Base-by-base conservation (phyloP, 1,140 invertebrate genomes). In the Papilio helenus region DNA sequence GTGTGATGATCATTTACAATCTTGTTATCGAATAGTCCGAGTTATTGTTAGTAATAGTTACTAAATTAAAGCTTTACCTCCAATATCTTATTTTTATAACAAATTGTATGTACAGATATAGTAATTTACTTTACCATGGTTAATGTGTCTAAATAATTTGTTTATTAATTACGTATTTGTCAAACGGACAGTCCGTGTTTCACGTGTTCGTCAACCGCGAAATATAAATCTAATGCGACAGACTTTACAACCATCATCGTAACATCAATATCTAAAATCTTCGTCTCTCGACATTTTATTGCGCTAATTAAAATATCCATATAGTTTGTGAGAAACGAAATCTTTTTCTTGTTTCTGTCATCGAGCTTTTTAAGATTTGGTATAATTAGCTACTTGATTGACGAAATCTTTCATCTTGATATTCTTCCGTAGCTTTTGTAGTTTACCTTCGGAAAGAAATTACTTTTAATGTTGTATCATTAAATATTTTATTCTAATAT, bases 231-330 rank as follows among this genome's bases (percentile, higher is more conserved):
- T 82, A 65, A 84, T 80, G 49, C 23, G 72, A 82, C 71, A 82
- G 72, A 82, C 72, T 84, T 84, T 82, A 83, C 44, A 76, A 80
- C 80, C 49, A 51, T 77, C 58, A 82, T 80, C 74, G 49, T 82
- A 79, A 81, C 77, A 76, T 76, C 26, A 76, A 81, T 82, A 76
- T 86, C 76, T 79, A 72, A 81, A 82, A 85, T 82, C 82, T 80
- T 84, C 80, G 73, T 83, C 79, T 82, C 23, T 46, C 72, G 65
- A 29, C 44, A 61, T 85, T 86, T 86, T 84, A 84, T 85, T 76
- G 73, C 71, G 14, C 29, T 73, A 68, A 73, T 82, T 83, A 81
- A 83, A 81, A 72, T 76, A 77, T 77, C 58, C 18, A 42, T 77
- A 77, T 77, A 77, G 58, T 77, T 76, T 55, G n/a, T 65, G 76